Evolutionary conservation across 1,140 invertebrate species (phyloP).

Genomic region (Bombyx mandarina): DNA sequence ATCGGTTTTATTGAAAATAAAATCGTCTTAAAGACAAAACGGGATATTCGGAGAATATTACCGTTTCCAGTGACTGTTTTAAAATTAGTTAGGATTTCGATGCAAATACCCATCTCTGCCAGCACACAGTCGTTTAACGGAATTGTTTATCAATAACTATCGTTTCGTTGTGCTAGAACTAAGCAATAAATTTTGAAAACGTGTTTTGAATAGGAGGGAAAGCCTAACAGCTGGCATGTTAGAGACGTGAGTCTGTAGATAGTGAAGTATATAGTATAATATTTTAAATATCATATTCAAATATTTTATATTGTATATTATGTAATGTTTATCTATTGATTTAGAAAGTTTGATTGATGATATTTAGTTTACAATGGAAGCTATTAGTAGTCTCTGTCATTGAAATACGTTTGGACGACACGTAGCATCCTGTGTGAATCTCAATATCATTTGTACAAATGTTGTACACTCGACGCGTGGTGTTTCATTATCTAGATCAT

Average conservation of each 20-base stretch:
- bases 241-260: conserved; percentile 9
- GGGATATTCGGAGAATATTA: too few relatives aligned
- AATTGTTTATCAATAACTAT: conserved; percentile 24
- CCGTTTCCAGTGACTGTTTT: too few relatives aligned
- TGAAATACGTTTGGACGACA: conserved; percentile 1
- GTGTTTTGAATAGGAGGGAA: conserved; percentile 20
- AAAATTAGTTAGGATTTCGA: conserved; percentile 13
- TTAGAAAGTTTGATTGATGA: background rate
- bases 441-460: conserved; percentile 22
- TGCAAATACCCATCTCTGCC: conserved; percentile 21
- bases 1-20: too few relatives aligned
- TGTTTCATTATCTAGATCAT: conserved; percentile 36
- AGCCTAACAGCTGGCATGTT: conserved; percentile 14
- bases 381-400: conserved; percentile 1
- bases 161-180: conserved; percentile 29
- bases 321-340: conserved; percentile 5
- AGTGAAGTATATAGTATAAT: conserved; percentile 4
- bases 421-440: conserved; percentile 43
- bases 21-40: too few relatives aligned
- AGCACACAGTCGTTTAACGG: conserved; percentile 19
- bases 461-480: conserved; percentile 10
- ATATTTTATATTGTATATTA: conserved; percentile 11
- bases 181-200: conserved; percentile 21
- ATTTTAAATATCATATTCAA: conserved; percentile 9
- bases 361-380: conserved; percentile 3